A percentile compares a stretch with the other conserved stretches of the same genome.
phyloP scores from a whole-genome alignment of 2,113 vertebrate genomes.

The Scortum barcoo region DNA sequence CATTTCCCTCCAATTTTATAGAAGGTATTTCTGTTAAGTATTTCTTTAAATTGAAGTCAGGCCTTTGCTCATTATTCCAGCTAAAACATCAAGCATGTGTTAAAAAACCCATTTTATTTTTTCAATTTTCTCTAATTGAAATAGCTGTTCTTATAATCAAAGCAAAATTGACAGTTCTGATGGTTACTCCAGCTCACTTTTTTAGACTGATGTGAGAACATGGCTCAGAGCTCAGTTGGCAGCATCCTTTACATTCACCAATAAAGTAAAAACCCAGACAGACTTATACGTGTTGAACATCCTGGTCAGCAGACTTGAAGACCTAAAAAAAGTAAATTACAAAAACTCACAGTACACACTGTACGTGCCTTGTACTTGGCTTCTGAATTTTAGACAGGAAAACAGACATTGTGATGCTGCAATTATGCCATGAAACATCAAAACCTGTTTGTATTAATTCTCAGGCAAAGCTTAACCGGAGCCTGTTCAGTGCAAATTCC shows the following conservation, averaged over 20 bases:
- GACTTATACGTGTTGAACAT: background rate
- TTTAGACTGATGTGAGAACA: too few species aligned
- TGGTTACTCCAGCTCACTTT: background rate
- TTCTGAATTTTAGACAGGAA: background rate
- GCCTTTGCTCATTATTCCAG: background rate
- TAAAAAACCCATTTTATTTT: background rate
- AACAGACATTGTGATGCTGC: too few species aligned
- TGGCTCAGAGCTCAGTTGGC: too few species aligned
- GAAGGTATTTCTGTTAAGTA: too few species aligned
- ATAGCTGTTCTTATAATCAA: background rate
- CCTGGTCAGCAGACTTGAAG: background rate
- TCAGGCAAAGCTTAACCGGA: too few species aligned
- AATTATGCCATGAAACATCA: too few species aligned
- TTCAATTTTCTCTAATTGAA: background rate
- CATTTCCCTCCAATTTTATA: background rate
- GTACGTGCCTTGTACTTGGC: background rate
- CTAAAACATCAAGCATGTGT: too few species aligned
- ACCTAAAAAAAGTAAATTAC: background rate
- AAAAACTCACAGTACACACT: background rate
- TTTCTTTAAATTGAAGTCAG: background rate
- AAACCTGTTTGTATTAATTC: too few species aligned
- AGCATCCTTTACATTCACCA: background rate
- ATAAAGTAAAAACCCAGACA: background rate
- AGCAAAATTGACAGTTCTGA: background rate
- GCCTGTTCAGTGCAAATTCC: background rate